These are phyloP conservation scores for Papilio aristodemus DNA, from an alignment of 1,140 invertebrate genomes.

Conservation along the genomic window DNA sequence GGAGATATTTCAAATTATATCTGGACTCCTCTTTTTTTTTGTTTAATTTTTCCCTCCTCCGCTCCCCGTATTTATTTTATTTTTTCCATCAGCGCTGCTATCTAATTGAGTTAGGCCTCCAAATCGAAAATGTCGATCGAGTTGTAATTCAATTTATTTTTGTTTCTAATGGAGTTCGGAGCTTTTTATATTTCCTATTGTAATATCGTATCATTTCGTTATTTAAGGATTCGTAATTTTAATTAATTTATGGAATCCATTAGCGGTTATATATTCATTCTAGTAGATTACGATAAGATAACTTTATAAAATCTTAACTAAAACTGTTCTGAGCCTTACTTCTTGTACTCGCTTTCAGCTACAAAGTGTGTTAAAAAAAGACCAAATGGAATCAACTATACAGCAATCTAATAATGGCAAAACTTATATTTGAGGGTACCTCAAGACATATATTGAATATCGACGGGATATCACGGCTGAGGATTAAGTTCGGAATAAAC, in stretches of 20 bases:
- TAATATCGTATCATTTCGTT: constrained; percentile 69
- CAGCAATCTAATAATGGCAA: too few relatives aligned
- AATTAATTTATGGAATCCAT: constrained; percentile 21
- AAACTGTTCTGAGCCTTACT: too few relatives aligned
- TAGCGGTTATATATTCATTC: background rate
- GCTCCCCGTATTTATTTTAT: constrained; percentile 78
- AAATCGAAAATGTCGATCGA: constrained; percentile 80
- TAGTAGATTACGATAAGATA: background rate
- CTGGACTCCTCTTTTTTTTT: constrained; percentile 78
- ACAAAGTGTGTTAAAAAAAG: too few relatives aligned
- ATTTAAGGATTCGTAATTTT: constrained; percentile 49
- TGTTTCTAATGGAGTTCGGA: constrained; percentile 78
- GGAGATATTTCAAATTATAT: constrained; percentile 81
- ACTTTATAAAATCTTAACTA: too few relatives aligned
- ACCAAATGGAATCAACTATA: too few relatives aligned
- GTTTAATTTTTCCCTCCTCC: constrained; percentile 77
- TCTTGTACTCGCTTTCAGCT: too few relatives aligned
- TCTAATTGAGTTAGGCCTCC: constrained; percentile 79
- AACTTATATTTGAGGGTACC: too few relatives aligned
- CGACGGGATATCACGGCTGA: too few relatives aligned
- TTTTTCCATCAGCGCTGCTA: constrained; percentile 75
- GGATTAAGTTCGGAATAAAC: too few relatives aligned
- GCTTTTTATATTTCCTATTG: constrained; percentile 69
- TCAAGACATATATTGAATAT: too few relatives aligned
- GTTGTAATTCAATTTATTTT: constrained; percentile 81